Conservation (phyloP, 2,888 invertebrate genomes). For the Ormyrus nitidulus region DNA sequence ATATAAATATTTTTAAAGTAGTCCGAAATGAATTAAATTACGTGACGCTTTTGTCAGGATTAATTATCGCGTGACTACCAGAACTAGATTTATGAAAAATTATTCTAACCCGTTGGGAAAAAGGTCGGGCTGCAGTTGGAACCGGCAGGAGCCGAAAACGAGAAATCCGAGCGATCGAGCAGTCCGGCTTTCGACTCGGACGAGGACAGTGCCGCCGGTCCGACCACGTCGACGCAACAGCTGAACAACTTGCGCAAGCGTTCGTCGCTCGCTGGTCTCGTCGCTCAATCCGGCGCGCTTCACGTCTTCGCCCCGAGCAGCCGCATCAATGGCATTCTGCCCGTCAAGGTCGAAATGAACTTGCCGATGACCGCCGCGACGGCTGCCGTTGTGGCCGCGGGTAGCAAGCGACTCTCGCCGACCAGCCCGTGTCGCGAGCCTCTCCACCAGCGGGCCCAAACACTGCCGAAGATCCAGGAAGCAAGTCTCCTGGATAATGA, state of each 20-base stretch:
- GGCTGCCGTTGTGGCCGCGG: constrained; percentile 40
- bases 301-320: constrained; percentile 71
- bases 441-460: constrained; percentile 71
- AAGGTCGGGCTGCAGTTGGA: constrained; percentile 19
- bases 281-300: constrained; percentile 82
- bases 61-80: too few relatives aligned
- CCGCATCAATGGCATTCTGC: constrained; percentile 67
- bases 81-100: too few relatives aligned
- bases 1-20: not conserved
- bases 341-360: constrained; percentile 65
- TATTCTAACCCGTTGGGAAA: too few relatives aligned
- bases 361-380: constrained; percentile 44
- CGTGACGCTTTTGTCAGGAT: too few relatives aligned
- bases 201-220: constrained; percentile 85
- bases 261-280: constrained; percentile 82
- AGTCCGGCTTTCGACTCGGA: constrained; percentile 97
- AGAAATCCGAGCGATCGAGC: constrained; percentile 90
- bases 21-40: too few relatives aligned
- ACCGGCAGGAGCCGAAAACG: constrained; percentile 77
- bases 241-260: constrained; percentile 78
- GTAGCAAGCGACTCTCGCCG: constrained; percentile 59
- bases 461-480: constrained; percentile 81
- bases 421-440: constrained; percentile 72
- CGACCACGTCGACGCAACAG: constrained; percentile 64
- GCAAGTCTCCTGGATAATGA: constrained; percentile 77